Percentiles rank a stretch among this genome's conserved stretches.
Conservation (phyloP, 2,888 invertebrate genomes). For the Tetranychus truncatus region DNA sequence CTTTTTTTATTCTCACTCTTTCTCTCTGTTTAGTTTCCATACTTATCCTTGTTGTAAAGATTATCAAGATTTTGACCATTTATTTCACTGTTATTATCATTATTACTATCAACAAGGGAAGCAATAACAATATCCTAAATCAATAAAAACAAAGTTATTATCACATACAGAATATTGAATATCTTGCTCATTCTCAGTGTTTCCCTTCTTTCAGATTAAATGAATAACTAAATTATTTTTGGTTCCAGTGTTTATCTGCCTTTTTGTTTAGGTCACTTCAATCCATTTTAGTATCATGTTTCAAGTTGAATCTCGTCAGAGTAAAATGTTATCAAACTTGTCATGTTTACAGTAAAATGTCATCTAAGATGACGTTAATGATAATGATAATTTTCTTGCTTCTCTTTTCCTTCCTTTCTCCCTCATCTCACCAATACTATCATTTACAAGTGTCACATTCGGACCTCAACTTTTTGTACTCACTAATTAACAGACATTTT, state of each 20-base stretch:
- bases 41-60: too few species aligned
- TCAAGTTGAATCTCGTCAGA: neutral
- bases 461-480: too few species aligned
- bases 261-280: neutral
- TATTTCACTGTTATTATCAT: neutral
- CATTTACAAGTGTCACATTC: too few species aligned
- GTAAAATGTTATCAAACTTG: neutral
- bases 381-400: neutral
- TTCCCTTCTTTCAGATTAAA: too few species aligned
- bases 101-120: neutral
- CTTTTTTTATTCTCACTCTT: too few species aligned
- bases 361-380: neutral
- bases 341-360: neutral
- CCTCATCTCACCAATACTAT: too few species aligned
- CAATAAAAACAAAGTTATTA: neutral
- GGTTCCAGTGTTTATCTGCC: neutral
- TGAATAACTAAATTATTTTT: neutral
- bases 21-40: too few species aligned
- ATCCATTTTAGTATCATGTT: neutral
- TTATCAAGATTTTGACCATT: too few species aligned
- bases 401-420: too few species aligned
- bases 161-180: neutral
- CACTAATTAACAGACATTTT: too few species aligned
- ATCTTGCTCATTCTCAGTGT: too few species aligned
- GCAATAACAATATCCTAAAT: neutral